Conservation (phyloP, 2,113 vertebrate genomes). For the Junco hyemalis region DNA sequence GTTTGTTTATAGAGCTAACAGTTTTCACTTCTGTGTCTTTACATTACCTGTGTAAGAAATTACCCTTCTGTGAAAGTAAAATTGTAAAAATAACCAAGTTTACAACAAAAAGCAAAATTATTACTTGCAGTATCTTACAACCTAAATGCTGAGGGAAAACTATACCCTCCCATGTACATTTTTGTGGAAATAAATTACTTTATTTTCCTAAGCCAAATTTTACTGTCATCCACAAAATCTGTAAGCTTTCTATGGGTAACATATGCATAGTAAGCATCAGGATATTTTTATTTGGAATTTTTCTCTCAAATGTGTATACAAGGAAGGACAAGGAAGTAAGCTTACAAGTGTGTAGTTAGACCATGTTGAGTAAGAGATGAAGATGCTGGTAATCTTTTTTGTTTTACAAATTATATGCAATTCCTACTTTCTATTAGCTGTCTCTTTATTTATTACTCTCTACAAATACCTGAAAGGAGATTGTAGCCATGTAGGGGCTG, state of each 20-base stretch:
- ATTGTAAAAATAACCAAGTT: background rate
- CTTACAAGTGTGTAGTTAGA: background rate
- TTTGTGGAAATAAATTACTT: background rate
- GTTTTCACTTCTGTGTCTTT: background rate
- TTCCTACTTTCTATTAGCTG: background rate
- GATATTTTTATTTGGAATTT: background rate
- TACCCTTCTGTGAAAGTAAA: background rate
- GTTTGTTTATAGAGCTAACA: constrained; percentile 22
- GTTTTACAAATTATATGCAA: background rate
- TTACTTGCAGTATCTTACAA: background rate
- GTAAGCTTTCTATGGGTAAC: background rate
- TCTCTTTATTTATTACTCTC: background rate
- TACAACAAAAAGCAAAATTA: background rate
- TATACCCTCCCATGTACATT: background rate
- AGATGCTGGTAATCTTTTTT: background rate
- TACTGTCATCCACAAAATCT: background rate
- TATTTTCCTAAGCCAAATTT: background rate
- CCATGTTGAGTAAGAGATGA: background rate
- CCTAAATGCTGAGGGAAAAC: background rate
- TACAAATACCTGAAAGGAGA: background rate
- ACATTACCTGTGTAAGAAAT: background rate
- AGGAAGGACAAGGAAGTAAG: background rate
- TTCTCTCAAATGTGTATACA: background rate
- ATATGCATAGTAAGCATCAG: background rate
- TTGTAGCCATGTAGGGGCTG: background rate